A percentile compares a stretch with the other conserved stretches of the same genome.
These are phyloP conservation scores for Crossaster papposus DNA, from an alignment of 53 echinoderm and acorn worm species.

Conservation along the genomic window DNA sequence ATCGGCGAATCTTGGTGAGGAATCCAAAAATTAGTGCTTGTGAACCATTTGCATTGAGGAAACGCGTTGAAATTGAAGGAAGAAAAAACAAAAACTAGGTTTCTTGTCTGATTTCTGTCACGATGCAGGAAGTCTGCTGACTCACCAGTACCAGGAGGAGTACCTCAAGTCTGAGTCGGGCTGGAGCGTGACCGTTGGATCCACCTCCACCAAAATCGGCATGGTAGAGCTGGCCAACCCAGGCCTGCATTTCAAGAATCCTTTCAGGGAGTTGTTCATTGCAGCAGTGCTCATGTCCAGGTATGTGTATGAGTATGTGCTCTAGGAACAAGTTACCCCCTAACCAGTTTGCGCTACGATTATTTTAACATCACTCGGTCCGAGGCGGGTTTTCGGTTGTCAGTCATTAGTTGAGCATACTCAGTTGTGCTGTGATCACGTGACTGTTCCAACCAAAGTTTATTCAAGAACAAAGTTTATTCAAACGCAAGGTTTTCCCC, in stretches of 20 bases:
- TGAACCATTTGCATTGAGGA: neutral
- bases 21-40: too few species aligned
- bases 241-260: slow-evolving; percentile 84
- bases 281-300: slow-evolving; percentile 70
- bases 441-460: too few species aligned
- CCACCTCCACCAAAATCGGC: slow-evolving; percentile 41
- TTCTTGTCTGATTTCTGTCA: neutral
- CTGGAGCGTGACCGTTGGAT: slow-evolving; percentile 53
- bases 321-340: neutral
- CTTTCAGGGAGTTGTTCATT: slow-evolving; percentile 88
- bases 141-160: slow-evolving; percentile 48
- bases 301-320: slow-evolving; percentile 23
- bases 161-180: slow-evolving; percentile 8
- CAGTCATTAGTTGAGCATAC: too few species aligned
- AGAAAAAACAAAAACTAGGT: too few species aligned
- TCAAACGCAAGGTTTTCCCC: too few species aligned
- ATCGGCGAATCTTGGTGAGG: too few species aligned
- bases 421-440: too few species aligned
- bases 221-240: slow-evolving; percentile 83
- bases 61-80: neutral
- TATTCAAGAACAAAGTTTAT: too few species aligned
- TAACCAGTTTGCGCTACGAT: too few species aligned
- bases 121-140: slow-evolving; percentile 21
- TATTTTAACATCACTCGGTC: too few species aligned
- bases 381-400: too few species aligned